Conservation (phyloP, 2,888 invertebrate species). For the Dryocosmus kuriphilus region DNA sequence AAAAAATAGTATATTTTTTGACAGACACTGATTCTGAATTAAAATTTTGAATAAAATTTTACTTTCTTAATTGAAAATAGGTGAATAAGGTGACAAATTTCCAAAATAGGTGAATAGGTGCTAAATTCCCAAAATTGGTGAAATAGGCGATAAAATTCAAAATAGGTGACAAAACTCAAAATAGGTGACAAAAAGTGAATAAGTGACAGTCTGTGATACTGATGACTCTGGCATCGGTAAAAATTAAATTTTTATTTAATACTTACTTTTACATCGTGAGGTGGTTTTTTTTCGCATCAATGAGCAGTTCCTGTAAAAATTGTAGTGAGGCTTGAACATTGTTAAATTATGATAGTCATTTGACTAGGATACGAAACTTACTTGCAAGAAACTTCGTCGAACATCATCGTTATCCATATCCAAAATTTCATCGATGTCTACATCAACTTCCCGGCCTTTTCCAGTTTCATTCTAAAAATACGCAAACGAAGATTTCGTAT, state of each 20-base stretch:
- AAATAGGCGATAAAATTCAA: too few species aligned
- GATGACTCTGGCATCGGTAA: not conserved
- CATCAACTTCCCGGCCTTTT: slow-evolving; percentile 87
- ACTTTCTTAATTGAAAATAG: too few species aligned
- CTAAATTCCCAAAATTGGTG: too few species aligned
- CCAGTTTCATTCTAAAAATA: slow-evolving; percentile 79
- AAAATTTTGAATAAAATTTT: too few species aligned
- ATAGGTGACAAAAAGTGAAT: too few species aligned
- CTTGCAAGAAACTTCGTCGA: slow-evolving; percentile 89
- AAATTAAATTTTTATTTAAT: not conserved
- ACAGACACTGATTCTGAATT: too few species aligned
- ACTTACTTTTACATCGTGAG: slow-evolving; percentile 91
- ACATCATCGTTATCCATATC: slow-evolving; percentile 95
- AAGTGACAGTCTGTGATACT: too few species aligned
- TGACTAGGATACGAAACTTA: slow-evolving; percentile 72
- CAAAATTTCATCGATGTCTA: slow-evolving; percentile 96
- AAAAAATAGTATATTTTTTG: too few species aligned
- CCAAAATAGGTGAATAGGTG: too few species aligned
- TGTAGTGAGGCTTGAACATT: not conserved
- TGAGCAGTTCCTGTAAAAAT: slow-evolving; percentile 85
- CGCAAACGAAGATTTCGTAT: not conserved
- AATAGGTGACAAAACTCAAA: too few species aligned
- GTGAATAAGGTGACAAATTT: too few species aligned
- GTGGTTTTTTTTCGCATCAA: slow-evolving; percentile 92
- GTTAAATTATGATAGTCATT: not conserved